Evolutionary conservation across 1,140 invertebrate genomes (phyloP).

Genomic region (Drosophila orena): DNA sequence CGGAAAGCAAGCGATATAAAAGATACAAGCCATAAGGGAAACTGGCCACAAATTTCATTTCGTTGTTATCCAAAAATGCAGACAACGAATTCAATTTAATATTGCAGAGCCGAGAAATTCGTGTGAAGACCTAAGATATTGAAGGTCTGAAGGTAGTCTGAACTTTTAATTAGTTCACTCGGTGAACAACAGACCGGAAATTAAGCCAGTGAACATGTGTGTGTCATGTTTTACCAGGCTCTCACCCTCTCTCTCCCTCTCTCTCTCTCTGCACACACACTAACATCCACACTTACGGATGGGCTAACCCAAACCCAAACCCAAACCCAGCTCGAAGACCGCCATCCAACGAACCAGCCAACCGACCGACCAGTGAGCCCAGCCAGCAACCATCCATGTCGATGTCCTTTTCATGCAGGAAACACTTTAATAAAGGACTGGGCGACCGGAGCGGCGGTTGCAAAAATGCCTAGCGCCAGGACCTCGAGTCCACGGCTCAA

Average conservation of each 20-base stretch:
- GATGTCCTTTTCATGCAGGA: slow-evolving; percentile 48
- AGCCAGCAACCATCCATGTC: neutral
- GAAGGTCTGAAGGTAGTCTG: slow-evolving; percentile 40
- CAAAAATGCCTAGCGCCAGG: slow-evolving; percentile 13
- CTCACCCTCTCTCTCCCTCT: neutral
- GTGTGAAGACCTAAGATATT: slow-evolving; percentile 56
- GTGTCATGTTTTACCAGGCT: slow-evolving; percentile 28
- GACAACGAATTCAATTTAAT: slow-evolving; percentile 5
- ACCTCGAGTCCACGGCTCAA: slow-evolving; percentile 2
- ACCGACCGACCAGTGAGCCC: neutral
- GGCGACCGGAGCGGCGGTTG: slow-evolving; percentile 15
- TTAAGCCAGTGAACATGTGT: slow-evolving; percentile 68
- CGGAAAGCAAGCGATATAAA: neutral
- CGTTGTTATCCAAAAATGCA: neutral
- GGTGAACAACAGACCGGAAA: slow-evolving; percentile 76
- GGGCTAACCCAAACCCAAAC: neutral
- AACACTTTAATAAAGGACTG: slow-evolving; percentile 47
- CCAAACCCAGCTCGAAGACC: neutral
- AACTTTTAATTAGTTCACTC: slow-evolving; percentile 79
- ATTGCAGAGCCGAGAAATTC: slow-evolving; percentile 35
- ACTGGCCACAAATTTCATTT: neutral
- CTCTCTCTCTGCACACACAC: slow-evolving; percentile 8
- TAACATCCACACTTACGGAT: slow-evolving; percentile 6
- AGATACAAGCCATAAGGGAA: neutral
- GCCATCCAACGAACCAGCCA: neutral